These are phyloP conservation scores for Agrotis ipsilon DNA, from an alignment of 2,888 invertebrate genomes.

Conservation along the genomic window DNA sequence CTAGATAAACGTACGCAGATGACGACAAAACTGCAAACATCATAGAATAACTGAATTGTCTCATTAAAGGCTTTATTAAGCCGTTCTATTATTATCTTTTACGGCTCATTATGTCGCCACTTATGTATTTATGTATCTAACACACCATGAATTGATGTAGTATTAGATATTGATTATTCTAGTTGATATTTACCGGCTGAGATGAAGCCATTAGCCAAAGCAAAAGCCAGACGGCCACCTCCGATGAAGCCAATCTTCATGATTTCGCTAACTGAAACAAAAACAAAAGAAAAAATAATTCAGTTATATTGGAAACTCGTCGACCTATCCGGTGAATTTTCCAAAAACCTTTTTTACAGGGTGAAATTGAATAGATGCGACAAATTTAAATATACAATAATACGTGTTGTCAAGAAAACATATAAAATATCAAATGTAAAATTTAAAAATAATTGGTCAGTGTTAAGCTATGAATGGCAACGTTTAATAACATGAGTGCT, in stretches of 20 bases:
- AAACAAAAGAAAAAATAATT: neutral
- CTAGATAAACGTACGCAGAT: neutral
- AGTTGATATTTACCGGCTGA: constrained; percentile 93
- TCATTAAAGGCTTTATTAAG: constrained; percentile 3
- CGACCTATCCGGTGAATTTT: no score
- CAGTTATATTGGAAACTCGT: no score
- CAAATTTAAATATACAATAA: no score
- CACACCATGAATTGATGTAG: neutral
- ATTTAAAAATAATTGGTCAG: no score
- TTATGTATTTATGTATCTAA: constrained; percentile 1
- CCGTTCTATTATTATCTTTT: constrained; percentile 13
- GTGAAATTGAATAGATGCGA: no score
- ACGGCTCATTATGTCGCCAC: constrained; percentile 4
- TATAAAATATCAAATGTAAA: no score
- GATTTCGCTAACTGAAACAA: constrained; percentile 82
- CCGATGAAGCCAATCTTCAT: constrained; percentile 97
- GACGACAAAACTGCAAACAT: neutral
- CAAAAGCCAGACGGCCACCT: constrained; percentile 98
- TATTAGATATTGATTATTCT: neutral
- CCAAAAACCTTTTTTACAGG: no score
- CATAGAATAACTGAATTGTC: neutral
- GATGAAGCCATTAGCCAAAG: constrained; percentile 97
- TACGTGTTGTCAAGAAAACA: no score
- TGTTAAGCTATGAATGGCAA: no score
- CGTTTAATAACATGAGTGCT: no score